Conservation (phyloP, 2,888 invertebrate species). For the Argyra leucocephala region DNA sequence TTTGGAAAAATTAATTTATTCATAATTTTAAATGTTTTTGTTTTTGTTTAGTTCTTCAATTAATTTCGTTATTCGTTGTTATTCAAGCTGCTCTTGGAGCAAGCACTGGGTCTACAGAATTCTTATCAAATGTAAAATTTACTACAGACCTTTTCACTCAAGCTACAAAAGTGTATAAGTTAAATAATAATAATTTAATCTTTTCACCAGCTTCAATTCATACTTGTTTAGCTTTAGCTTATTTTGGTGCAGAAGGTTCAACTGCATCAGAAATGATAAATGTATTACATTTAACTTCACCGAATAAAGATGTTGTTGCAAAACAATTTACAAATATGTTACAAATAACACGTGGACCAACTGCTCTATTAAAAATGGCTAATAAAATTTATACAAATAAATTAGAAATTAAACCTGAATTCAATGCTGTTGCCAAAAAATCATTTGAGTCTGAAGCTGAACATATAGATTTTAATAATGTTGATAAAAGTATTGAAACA, state of each 20-base stretch:
- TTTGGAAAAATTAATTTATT: no score
- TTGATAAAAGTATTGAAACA: conserved; percentile 43
- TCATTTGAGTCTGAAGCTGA: conserved; percentile 57
- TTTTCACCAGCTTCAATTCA: conserved; percentile 52
- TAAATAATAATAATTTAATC: no score
- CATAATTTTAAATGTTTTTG: no score
- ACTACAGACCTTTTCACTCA: no score
- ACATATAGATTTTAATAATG: conserved; percentile 52
- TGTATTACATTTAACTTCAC: conserved; percentile 26
- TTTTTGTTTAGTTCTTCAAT: no score
- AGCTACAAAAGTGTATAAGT: no score
- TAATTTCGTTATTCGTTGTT: no score
- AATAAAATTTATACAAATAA: conserved; percentile 62
- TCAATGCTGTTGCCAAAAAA: conserved; percentile 50
- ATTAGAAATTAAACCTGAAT: conserved; percentile 47
- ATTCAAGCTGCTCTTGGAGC: no score
- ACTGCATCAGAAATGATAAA: conserved; percentile 32
- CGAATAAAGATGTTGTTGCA: conserved; percentile 28
- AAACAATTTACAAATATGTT: conserved; percentile 30
- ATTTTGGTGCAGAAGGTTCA: conserved; percentile 56
- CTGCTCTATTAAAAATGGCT: conserved; percentile 47
- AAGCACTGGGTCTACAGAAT: no score
- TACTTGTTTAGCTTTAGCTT: conserved; percentile 58
- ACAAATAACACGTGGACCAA: conserved; percentile 19
- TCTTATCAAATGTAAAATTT: no score